Base-by-base conservation (phyloP, 2,113 vertebrate genomes). In the Boulengeromyrus knoepffleri region DNA sequence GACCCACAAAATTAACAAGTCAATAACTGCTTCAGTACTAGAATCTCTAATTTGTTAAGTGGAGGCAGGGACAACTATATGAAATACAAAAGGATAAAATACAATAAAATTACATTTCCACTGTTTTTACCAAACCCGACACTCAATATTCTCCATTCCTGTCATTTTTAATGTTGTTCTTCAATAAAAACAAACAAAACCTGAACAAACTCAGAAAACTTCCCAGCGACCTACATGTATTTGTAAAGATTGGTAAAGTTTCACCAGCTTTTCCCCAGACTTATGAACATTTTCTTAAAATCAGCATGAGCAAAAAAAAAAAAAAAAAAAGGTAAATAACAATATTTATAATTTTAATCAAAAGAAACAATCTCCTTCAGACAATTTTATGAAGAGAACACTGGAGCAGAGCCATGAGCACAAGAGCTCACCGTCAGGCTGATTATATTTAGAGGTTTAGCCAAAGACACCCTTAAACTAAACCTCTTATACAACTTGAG, bases 321-420 rank as follows among this genome's bases (percentile, higher is more conserved):
- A 21, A 53, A 21, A 56, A 19, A 53, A 58, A 95, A 39, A 94
- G 91, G 95, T 94, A 95, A 95, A 96, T 95, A 95, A 94, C 90
- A 92, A 94, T 92, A 91, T 94, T 93, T 94, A 93, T 93, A 94
- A 95, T 93, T 94, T 93, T 92, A 92, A 94, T 90, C 93, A 80
- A 88, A 92, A 93, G 94, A 94, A 91, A 92, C 91, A 94, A 88
- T 91, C 92, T 95, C 91, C 91, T 93, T 94, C 89, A 91, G 91
- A 90, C 84, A 92, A 89, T 89, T 27, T 10, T 27, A 45, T 10
- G 77, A 80, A 91, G 87, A 74, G 9, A 62, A n/a, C 66, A 27
- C 56, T 58, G 53, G 53, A 88, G 90, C 88, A 88, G 86, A 46
- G 91, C 58, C 49, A 9, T 66, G 52, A 24, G 47, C 36, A 88